A percentile compares a stretch with the other conserved stretches of the same genome.
Evolutionary conservation across 2,113 vertebrate species (phyloP).

Genomic region (Podarcis muralis): DNA sequence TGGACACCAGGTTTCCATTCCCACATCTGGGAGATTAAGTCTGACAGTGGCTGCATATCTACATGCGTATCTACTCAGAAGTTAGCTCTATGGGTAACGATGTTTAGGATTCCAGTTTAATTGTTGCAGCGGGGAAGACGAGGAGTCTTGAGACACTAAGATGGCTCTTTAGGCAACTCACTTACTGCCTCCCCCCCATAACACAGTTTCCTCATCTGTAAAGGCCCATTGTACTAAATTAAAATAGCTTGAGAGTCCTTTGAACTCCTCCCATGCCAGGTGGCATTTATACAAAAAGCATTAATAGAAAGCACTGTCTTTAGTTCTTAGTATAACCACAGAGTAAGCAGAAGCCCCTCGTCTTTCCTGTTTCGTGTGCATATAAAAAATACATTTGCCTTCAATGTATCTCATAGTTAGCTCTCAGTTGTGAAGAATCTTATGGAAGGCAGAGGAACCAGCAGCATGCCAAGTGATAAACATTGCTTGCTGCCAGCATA

Average conservation of each 20-base stretch:
- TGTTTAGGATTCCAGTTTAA: background rate
- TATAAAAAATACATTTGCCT: background rate
- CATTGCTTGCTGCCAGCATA: background rate
- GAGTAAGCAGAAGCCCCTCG: background rate
- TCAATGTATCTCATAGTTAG: background rate
- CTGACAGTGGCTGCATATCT: background rate
- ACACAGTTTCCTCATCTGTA: background rate
- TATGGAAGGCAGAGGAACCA: background rate
- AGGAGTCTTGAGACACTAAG: background rate
- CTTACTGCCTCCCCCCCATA: background rate
- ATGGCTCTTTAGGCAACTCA: background rate
- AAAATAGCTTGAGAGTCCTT: background rate
- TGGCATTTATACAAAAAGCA: background rate
- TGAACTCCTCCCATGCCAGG: conserved; percentile 4
- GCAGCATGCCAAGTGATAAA: background rate
- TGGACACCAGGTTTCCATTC: background rate
- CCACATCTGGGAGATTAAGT: background rate
- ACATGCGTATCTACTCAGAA: background rate
- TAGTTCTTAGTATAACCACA: background rate
- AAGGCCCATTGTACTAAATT: background rate
- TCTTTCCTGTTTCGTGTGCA: background rate
- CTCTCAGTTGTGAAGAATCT: background rate
- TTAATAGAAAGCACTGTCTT: background rate
- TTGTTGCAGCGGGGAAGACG: background rate
- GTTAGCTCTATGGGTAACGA: background rate